Conservation (phyloP, 2,113 vertebrate genomes). For the Semnornis frantzii region DNA sequence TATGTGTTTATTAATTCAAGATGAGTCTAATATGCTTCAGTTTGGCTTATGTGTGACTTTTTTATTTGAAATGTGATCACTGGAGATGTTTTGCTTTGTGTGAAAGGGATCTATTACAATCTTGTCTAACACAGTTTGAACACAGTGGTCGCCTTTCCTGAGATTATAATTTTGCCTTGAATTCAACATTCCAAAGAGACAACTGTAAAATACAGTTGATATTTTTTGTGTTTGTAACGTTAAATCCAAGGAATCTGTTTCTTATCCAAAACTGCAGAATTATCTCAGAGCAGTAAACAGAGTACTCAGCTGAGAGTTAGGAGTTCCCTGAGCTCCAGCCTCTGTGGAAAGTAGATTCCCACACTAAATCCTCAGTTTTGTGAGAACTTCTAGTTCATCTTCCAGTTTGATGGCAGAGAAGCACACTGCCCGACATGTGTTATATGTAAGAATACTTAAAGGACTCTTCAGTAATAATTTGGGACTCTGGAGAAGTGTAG, state of each 20-base stretch:
- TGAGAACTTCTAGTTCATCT: background rate
- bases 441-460: background rate
- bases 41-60: background rate
- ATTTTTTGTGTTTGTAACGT: background rate
- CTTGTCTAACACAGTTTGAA: background rate
- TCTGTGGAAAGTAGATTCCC: background rate
- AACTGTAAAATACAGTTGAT: background rate
- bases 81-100: background rate
- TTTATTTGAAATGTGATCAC: background rate
- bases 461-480: background rate
- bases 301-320: background rate
- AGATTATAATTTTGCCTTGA: background rate
- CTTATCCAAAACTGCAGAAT: background rate
- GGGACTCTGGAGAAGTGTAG: background rate
- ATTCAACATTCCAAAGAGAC: background rate
- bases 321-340: background rate
- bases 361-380: background rate
- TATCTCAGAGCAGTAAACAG: background rate
- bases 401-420: background rate
- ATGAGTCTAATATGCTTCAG: background rate
- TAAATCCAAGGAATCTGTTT: background rate
- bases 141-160: background rate
- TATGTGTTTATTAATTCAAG: background rate
- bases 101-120: background rate
- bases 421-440: background rate